Evolutionary conservation across 2,888 invertebrate genomes (phyloP).

Genomic region (Caradrina clavipalpis): DNA sequence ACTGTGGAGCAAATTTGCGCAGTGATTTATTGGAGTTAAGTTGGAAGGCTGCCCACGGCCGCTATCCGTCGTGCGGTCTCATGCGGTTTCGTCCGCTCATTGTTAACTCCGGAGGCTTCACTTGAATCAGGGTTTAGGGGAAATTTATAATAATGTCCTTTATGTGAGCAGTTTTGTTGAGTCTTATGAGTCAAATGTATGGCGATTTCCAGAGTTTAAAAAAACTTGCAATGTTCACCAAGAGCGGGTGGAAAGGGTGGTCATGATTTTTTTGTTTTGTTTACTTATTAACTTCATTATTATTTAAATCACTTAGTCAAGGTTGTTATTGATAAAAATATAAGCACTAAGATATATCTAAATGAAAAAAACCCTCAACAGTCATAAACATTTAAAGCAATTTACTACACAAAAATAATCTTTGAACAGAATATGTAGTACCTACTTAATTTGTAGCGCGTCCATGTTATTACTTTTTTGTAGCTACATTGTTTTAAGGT

Average conservation of each 20-base stretch:
- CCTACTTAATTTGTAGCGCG: conserved; percentile 4
- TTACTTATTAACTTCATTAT: too few relatives aligned
- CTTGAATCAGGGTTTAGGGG: conserved; percentile 13
- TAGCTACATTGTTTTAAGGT: conserved; percentile 1
- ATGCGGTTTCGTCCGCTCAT: conserved; percentile 63
- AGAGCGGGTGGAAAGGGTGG: too few relatives aligned
- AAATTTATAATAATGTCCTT: conserved; percentile 8
- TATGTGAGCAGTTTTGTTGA: conserved; percentile 1
- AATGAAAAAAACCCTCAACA: background rate
- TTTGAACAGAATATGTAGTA: background rate
- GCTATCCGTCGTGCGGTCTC: conserved; percentile 63
- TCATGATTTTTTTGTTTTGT: too few relatives aligned
- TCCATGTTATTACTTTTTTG: conserved; percentile 32
- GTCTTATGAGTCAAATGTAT: background rate
- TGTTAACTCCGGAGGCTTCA: conserved; percentile 27
- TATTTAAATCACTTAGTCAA: too few relatives aligned
- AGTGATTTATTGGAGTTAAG: conserved; percentile 82
- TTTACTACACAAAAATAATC: background rate
- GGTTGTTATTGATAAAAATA: background rate
- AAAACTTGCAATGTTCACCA: too few relatives aligned
- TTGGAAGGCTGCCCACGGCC: conserved; percentile 82
- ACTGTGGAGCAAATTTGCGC: conserved; percentile 74
- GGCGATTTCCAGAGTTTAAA: too few relatives aligned
- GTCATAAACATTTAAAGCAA: background rate
- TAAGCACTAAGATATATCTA: background rate